phyloP scores from a whole-genome alignment of 2,113 vertebrate genomes.

The Cebus imitator region DNA sequence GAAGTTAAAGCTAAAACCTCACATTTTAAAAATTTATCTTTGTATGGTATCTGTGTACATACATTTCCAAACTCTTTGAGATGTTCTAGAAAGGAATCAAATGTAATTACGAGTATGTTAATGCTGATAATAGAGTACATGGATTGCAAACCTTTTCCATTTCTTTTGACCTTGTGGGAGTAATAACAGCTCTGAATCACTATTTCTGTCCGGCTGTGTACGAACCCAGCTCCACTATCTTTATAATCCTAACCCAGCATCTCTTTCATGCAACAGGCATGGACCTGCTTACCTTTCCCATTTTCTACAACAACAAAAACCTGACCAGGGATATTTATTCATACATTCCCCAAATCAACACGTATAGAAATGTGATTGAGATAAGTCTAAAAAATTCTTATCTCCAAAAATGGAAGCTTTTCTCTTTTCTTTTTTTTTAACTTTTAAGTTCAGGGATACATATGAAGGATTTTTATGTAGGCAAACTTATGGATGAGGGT shows the following conservation, averaged over 20 bases:
- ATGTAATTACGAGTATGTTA: slow-evolving; percentile 41
- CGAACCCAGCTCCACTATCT: slow-evolving; percentile 39
- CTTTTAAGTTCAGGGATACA: no score
- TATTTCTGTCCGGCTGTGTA: slow-evolving; percentile 47
- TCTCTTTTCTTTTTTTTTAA: neutral
- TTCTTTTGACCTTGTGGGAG: slow-evolving; percentile 65
- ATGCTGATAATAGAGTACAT: slow-evolving; percentile 55
- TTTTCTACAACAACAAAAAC: neutral
- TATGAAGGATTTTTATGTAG: no score
- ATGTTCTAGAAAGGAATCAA: slow-evolving; percentile 67
- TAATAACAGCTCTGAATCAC: slow-evolving; percentile 67
- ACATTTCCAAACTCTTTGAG: slow-evolving; percentile 39
- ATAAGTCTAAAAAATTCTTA: neutral
- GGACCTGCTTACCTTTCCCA: neutral
- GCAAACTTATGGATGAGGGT: no score
- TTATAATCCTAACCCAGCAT: neutral
- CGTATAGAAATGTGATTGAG: neutral
- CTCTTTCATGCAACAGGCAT: neutral
- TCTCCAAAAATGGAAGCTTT: neutral
- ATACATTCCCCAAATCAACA: neutral
- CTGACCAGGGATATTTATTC: neutral
- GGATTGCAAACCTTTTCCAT: slow-evolving; percentile 52
- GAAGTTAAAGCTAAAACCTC: slow-evolving; percentile 36
- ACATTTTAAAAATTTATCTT: slow-evolving; percentile 23
- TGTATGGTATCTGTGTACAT: neutral